Evolutionary conservation across 2,113 vertebrate species (phyloP), one percentile per base, ranked within the genome.

Genomic region (Corydoras maculifer): DNA sequence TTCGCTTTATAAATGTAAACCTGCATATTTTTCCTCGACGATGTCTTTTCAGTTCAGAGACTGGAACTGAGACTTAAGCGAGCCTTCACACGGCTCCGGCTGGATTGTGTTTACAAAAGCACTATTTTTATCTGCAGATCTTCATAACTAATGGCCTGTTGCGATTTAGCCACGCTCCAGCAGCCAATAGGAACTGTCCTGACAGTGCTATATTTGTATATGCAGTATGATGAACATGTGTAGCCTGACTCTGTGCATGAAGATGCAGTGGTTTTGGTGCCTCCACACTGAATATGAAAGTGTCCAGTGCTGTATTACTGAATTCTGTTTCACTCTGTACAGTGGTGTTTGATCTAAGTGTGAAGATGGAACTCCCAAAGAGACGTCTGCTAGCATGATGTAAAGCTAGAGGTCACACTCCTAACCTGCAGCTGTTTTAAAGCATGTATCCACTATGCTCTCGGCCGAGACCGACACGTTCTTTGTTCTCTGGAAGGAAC

Each of bases 271-370:
- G n/a, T 48, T 69, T 73, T 55, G 29, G 75, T 72, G 63, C 58
- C 53, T 69, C 78, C 65, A 58, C 32, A 4, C 54, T 60, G 67
- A 66, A 70, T 31, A 58, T 25, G 62, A 35, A 66, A 54, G 54
- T 12, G 29, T 54, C 74, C 55, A 68, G 63, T 58, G 70, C 72
- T 65, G 62, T 75, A 75, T 79, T 88, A 82, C 82, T 50, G 62
- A 79, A 87, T 86, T 87, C 84, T 85, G 79, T 86, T 85, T 87
- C 81, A 85, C 78, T 43, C 7, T 9, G 25, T 72, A 62, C 11
- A 35, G 58, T 66, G 74, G 49, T 5, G 49, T 86, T 86, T 86
- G 85, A 87, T 87, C 80, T 75, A 65, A 66, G 76, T 79, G 55
- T 3, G 4, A 76, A 81, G 68, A 72, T 79, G 77, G 75, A 67